A percentile compares a stretch with the other conserved stretches of the same genome.
These are phyloP conservation scores for Xiphorhynchus elegans DNA, from an alignment of 2,113 vertebrate genomes.

Conservation along the genomic window DNA sequence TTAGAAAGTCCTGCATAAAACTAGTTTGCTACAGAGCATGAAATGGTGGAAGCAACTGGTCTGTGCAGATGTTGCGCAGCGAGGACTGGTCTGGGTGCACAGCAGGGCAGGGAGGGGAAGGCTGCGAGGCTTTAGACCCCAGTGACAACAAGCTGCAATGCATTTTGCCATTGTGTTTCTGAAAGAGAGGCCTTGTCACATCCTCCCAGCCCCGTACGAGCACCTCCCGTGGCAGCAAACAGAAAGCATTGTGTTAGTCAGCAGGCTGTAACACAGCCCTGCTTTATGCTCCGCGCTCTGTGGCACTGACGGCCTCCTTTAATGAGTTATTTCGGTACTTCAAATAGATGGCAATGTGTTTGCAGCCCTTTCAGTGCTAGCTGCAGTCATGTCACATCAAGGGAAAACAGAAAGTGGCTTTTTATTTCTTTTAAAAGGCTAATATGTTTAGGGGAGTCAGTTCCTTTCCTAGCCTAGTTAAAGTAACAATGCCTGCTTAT, in stretches of 20 bases:
- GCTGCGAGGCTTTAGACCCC: background rate
- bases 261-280: constrained; percentile 1
- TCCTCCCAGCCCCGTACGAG: background rate
- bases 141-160: background rate
- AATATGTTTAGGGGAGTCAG: background rate
- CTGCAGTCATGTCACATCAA: constrained; percentile 4
- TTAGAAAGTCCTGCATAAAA: background rate
- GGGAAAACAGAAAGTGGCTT: background rate
- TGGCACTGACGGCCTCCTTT: background rate
- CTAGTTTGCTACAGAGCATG: background rate
- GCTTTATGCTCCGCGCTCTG: background rate
- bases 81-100: background rate
- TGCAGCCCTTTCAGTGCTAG: constrained; percentile 1
- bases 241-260: constrained; percentile 19
- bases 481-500: background rate
- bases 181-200: constrained; percentile 30
- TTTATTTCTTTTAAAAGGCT: background rate
- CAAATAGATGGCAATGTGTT: background rate
- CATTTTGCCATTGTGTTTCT: constrained; percentile 33
- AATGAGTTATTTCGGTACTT: constrained; percentile 23
- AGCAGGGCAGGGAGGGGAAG: background rate
- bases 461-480: background rate
- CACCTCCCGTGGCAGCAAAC: constrained; percentile 31
- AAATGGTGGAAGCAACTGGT: background rate
- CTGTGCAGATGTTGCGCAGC: background rate